Conservation (phyloP, 1,140 invertebrate species). For the Nasonia vitripennis region DNA sequence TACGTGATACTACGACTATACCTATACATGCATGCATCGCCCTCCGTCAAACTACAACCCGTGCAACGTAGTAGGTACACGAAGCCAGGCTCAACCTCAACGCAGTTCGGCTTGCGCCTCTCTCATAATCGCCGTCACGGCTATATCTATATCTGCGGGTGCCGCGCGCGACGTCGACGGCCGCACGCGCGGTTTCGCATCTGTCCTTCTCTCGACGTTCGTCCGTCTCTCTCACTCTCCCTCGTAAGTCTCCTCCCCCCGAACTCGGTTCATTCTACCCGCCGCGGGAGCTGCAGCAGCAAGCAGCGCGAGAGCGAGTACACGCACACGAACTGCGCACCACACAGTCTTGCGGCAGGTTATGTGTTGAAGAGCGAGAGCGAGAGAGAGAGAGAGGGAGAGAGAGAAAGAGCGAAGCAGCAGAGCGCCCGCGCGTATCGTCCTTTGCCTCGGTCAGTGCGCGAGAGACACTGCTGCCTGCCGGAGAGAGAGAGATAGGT, state of each 20-base stretch:
- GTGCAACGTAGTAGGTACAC: too few relatives aligned
- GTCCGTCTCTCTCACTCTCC: background rate
- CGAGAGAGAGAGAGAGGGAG: background rate
- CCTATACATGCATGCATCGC: too few relatives aligned
- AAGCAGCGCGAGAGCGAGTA: background rate
- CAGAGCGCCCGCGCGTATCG: constrained; percentile 13
- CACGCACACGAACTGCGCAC: background rate
- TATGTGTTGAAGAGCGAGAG: background rate
- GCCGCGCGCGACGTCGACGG: constrained; percentile 35
- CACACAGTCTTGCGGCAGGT: constrained; percentile 22
- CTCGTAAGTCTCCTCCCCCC: background rate
- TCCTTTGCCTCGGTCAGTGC: constrained; percentile 39
- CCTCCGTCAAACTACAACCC: too few relatives aligned
- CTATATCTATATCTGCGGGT: constrained; percentile 2
- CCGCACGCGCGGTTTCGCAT: constrained; percentile 48
- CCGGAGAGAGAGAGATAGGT: background rate
- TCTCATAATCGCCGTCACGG: background rate
- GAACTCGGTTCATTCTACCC: constrained; percentile 8
- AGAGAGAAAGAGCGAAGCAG: background rate
- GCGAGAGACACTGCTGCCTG: background rate
- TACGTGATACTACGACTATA: too few relatives aligned
- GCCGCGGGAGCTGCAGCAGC: background rate
- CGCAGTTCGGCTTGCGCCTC: constrained; percentile 21
- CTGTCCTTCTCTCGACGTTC: constrained; percentile 25
- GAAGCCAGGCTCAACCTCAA: constrained; percentile 5